These are phyloP conservation scores for Chlorodrepanis virens DNA, from an alignment of 2,113 vertebrate species.

Conservation along the genomic window DNA sequence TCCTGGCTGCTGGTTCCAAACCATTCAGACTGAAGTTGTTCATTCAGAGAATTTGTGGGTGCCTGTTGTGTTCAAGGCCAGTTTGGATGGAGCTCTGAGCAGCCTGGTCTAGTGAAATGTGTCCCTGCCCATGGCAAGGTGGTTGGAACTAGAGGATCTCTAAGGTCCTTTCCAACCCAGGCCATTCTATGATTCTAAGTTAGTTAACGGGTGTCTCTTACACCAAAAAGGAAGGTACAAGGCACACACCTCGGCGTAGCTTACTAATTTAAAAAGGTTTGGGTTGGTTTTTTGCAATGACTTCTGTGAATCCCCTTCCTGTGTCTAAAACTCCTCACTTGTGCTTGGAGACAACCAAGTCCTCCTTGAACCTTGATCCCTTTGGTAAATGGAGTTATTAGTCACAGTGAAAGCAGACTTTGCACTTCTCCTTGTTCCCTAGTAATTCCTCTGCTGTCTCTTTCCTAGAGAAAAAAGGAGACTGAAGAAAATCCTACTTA, in stretches of 20 bases:
- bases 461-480: neutral
- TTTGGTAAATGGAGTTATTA: neutral
- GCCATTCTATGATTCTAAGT: neutral
- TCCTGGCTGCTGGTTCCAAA: neutral
- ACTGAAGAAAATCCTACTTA: neutral
- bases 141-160: neutral
- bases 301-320: neutral
- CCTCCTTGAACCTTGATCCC: neutral
- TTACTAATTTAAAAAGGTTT: neutral
- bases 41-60: neutral
- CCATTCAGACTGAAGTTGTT: neutral
- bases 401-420: neutral
- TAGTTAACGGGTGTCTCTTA: neutral
- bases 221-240: neutral
- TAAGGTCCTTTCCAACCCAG: neutral
- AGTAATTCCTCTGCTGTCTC: neutral
- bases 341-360: fast-evolving
- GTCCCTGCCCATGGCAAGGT: neutral
- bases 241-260: neutral
- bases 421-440: neutral
- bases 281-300: neutral
- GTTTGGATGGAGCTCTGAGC: neutral
- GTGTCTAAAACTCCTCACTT: neutral
- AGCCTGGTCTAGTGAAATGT: neutral
- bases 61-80: neutral